A percentile compares a stretch with the other conserved stretches of the same genome.
These are phyloP conservation scores for Phlogophora meticulosa DNA, from an alignment of 2,888 invertebrate genomes.

Conservation along the genomic window DNA sequence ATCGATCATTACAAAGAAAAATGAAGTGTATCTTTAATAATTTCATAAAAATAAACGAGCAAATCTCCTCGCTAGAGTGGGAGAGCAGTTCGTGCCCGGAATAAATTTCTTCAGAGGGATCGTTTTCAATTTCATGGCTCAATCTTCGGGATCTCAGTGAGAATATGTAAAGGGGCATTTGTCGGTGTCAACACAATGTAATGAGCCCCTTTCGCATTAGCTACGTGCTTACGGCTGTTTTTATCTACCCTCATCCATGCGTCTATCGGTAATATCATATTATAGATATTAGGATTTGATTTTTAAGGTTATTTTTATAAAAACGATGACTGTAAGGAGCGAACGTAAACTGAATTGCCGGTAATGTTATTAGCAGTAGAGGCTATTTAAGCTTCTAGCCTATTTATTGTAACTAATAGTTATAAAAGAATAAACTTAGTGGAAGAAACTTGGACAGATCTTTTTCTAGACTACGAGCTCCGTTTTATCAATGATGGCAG, in stretches of 20 bases:
- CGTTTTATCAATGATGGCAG: not conserved
- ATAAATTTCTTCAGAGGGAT: slow-evolving; percentile 91
- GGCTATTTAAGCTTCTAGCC: not conserved
- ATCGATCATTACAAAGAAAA: slow-evolving; percentile 73
- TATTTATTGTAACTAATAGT: not conserved
- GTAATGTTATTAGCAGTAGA: not conserved
- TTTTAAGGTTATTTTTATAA: slow-evolving; percentile 29
- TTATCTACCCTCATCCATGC: slow-evolving; percentile 69
- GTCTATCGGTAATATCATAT: slow-evolving; percentile 66
- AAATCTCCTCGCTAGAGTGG: slow-evolving; percentile 89
- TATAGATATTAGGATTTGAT: slow-evolving; percentile 62
- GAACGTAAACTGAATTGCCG: slow-evolving; percentile 4
- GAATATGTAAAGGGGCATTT: slow-evolving; percentile 91
- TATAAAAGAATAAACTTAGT: not conserved
- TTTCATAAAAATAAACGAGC: slow-evolving; percentile 91
- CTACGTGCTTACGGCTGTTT: slow-evolving; percentile 82
- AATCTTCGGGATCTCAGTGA: slow-evolving; percentile 90
- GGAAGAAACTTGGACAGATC: not conserved
- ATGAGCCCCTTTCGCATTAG: slow-evolving; percentile 88
- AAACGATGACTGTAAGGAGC: slow-evolving; percentile 23
- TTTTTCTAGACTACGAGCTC: too few species aligned
- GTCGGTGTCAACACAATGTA: slow-evolving; percentile 90
- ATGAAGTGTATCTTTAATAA: slow-evolving; percentile 88
- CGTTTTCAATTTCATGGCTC: slow-evolving; percentile 91
- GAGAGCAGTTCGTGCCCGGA: slow-evolving; percentile 89